Percentiles rank a stretch among this genome's conserved stretches.
Evolutionary conservation across 2,113 vertebrate genomes (phyloP).

Genomic region (Meles meles): DNA sequence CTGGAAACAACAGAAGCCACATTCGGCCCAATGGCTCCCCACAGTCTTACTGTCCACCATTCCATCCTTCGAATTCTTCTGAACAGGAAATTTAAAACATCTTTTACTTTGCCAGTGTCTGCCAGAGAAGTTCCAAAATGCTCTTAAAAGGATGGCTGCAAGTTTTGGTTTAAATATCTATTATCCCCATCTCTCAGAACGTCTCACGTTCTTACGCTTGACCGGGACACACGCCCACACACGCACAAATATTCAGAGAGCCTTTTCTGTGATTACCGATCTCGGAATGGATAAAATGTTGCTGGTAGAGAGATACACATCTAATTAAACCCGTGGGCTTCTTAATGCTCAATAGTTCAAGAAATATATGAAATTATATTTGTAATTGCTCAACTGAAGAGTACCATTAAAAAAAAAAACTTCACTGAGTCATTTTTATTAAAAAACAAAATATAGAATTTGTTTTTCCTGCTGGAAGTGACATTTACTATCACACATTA

Average conservation of each 20-base stretch:
- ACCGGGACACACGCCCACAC: not conserved
- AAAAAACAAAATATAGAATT: not conserved
- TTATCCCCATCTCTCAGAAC: not conserved
- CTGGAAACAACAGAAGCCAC: not conserved
- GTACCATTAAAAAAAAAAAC: not conserved
- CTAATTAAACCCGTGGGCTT: not conserved
- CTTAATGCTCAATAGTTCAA: not conserved
- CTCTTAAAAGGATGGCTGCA: not conserved
- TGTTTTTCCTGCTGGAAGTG: constrained; percentile 20
- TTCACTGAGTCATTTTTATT: not conserved
- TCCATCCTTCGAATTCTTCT: not conserved
- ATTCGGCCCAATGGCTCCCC: not conserved
- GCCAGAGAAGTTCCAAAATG: not conserved
- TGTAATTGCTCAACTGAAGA: not conserved
- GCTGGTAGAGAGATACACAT: not conserved
- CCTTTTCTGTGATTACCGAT: not conserved
- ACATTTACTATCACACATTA: not conserved
- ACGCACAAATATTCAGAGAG: not conserved
- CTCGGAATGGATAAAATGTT: not conserved
- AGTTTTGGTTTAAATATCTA: not conserved
- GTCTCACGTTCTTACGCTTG: not conserved
- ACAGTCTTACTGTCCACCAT: not conserved
- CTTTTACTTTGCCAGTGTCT: not conserved
- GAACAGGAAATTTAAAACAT: not conserved
- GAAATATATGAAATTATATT: not conserved